Percentiles rank a stretch among this genome's conserved stretches.
These are phyloP conservation scores for Dolichomitus sp. DNA, from an alignment of 2,888 invertebrate species.

Conservation along the genomic window DNA sequence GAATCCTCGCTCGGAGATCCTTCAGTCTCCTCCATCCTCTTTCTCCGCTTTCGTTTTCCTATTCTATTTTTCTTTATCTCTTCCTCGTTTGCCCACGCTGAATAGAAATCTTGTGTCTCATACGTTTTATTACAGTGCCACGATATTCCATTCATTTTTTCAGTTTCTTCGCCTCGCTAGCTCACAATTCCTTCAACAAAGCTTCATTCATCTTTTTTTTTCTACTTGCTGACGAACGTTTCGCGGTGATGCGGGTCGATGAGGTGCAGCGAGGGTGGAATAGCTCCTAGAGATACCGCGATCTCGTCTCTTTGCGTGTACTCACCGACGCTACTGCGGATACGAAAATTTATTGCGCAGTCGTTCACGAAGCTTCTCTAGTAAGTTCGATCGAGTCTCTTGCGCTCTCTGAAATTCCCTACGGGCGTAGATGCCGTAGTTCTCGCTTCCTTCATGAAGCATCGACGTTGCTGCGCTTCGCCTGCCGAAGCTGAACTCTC, in stretches of 20 bases:
- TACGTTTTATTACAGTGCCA: constrained; percentile 55
- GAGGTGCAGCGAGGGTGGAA: constrained; percentile 55
- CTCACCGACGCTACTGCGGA: constrained; percentile 47
- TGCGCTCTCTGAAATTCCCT: constrained; percentile 54
- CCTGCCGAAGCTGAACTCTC: constrained; percentile 52
- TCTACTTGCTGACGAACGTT: constrained; percentile 45
- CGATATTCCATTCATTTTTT: constrained; percentile 57
- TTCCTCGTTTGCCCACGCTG: constrained; percentile 76
- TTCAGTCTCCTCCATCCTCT: constrained; percentile 63
- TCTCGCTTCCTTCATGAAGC: constrained; percentile 35
- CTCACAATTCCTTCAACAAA: constrained; percentile 46
- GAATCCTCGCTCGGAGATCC: constrained; percentile 72
- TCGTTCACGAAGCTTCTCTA: constrained; percentile 40
- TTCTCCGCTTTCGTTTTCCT: constrained; percentile 64
- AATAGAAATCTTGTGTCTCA: constrained; percentile 70
- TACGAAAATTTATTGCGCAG: constrained; percentile 66
- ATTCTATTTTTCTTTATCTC: constrained; percentile 55
- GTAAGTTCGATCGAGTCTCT: constrained; percentile 68
- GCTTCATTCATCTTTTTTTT: constrained; percentile 14
- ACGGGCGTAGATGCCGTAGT: constrained; percentile 46
- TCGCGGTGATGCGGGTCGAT: constrained; percentile 55
- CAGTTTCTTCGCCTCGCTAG: constrained; percentile 30
- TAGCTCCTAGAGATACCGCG: constrained; percentile 48
- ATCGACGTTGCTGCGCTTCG: constrained; percentile 37
- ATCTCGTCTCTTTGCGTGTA: constrained; percentile 48